These are phyloP conservation scores for Trypoxylon attenuatum DNA, from an alignment of 2,888 invertebrate species.

Conservation along the genomic window DNA sequence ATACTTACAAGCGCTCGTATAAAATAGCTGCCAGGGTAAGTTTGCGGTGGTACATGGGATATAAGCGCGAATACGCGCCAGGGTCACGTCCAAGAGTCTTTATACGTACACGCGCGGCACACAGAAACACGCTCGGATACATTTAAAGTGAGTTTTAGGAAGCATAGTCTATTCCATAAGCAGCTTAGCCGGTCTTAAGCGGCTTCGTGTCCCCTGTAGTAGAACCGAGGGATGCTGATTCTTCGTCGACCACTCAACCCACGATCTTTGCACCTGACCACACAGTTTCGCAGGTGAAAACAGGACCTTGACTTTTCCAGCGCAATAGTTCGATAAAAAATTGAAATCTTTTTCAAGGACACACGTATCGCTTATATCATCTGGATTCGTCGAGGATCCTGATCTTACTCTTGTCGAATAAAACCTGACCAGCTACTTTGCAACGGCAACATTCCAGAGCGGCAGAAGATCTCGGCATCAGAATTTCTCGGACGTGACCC, in stretches of 20 bases:
- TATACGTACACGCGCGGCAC: neutral
- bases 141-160: slow-evolving; percentile 25
- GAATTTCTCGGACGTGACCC: slow-evolving; percentile 15
- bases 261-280: slow-evolving; percentile 9
- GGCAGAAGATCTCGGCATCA: slow-evolving; percentile 22
- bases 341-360: neutral
- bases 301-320: neutral
- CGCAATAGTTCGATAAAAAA: neutral
- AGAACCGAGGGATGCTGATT: slow-evolving; percentile 28
- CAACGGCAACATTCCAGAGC: slow-evolving; percentile 29
- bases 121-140: neutral
- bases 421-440: slow-evolving; percentile 4
- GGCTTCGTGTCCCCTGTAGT: slow-evolving; percentile 37
- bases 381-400: slow-evolving; percentile 27
- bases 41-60: neutral
- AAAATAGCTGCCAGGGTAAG: slow-evolving; percentile 5
- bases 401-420: slow-evolving; percentile 39
- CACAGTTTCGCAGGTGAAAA: slow-evolving; percentile 21
- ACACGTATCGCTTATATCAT: neutral
- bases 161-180: slow-evolving; percentile 45
- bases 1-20: slow-evolving; percentile 2
- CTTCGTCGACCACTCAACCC: slow-evolving; percentile 15
- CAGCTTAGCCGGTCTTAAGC: slow-evolving; percentile 52
- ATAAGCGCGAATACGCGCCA: slow-evolving; percentile 2
- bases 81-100: neutral